A percentile compares a stretch with the other conserved stretches of the same genome.
These are phyloP conservation scores for Platerodrilus igneus DNA, from an alignment of 2,888 invertebrate species.

Conservation along the genomic window DNA sequence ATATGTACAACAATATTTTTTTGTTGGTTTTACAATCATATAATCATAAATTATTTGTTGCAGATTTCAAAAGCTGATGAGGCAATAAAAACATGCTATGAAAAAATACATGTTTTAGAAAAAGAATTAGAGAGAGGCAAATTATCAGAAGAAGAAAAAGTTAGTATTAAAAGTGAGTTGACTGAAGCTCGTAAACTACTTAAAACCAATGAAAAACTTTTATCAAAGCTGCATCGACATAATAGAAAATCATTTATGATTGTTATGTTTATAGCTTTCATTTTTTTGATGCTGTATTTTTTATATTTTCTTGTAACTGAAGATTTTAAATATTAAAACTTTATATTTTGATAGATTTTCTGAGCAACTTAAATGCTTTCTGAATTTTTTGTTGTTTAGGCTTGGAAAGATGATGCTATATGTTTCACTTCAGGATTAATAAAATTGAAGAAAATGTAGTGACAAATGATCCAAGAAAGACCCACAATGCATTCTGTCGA, in stretches of 20 bases:
- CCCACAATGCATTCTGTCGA: too few species aligned
- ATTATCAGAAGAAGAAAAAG: conserved; percentile 33
- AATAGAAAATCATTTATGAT: conserved; percentile 38
- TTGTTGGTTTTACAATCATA: background rate
- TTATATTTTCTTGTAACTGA: too few species aligned
- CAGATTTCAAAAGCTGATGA: conserved; percentile 41
- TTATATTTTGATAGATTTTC: too few species aligned
- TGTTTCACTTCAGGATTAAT: too few species aligned
- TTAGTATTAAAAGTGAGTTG: conserved; percentile 37
- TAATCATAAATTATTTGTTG: too few species aligned
- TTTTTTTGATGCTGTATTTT: conserved; percentile 38
- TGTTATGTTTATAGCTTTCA: conserved; percentile 34
- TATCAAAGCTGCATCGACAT: conserved; percentile 39
- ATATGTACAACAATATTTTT: too few species aligned
- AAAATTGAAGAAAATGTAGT: too few species aligned
- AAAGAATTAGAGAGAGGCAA: conserved; percentile 32
- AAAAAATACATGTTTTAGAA: conserved; percentile 37
- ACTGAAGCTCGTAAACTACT: conserved; percentile 41
- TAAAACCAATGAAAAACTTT: conserved; percentile 37
- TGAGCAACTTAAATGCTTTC: too few species aligned
- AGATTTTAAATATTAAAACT: too few species aligned
- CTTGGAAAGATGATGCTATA: too few species aligned
- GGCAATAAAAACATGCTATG: conserved; percentile 37
- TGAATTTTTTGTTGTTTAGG: too few species aligned
- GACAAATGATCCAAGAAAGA: too few species aligned